These are phyloP conservation scores for Pseudolaguvia tuberculata DNA, from an alignment of 2,113 vertebrate genomes.

Conservation along the genomic window DNA sequence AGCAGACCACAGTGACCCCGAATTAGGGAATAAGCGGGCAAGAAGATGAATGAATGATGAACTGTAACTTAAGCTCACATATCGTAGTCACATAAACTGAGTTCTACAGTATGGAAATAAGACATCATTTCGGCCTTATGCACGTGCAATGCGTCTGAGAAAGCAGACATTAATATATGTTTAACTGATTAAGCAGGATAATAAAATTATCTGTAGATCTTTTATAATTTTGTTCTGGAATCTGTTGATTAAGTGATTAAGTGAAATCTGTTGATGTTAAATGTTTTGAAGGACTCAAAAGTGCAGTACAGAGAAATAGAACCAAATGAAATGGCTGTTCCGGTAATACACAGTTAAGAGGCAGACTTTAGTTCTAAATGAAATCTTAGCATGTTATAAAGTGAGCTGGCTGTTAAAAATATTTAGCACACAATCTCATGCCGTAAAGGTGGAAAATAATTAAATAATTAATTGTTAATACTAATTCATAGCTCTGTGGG, in stretches of 20 bases:
- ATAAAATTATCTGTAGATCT: slow-evolving; percentile 4
- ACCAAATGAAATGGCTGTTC: not conserved
- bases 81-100: slow-evolving; percentile 25
- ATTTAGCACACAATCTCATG: too few relatives aligned
- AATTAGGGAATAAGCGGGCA: too few relatives aligned
- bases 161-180: slow-evolving; percentile 21
- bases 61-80: not conserved
- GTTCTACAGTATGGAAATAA: not conserved
- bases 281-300: not conserved
- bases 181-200: slow-evolving; percentile 17
- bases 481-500: too few relatives aligned
- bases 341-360: not conserved
- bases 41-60: too few relatives aligned
- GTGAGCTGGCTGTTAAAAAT: too few relatives aligned
- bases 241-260: slow-evolving; percentile 11
- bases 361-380: not conserved
- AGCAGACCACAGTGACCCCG: too few relatives aligned
- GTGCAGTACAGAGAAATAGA: not conserved
- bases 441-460: too few relatives aligned
- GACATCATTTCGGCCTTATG: slow-evolving; percentile 5
- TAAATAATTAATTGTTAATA: too few relatives aligned
- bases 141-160: slow-evolving; percentile 1
- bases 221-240: slow-evolving; percentile 9
- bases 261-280: not conserved
- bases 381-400: too few relatives aligned